A percentile compares a stretch with the other conserved stretches of the same genome.
Evolutionary conservation across 2,888 invertebrate species (phyloP).

Genomic region (Polydrusus pterygomalis): DNA sequence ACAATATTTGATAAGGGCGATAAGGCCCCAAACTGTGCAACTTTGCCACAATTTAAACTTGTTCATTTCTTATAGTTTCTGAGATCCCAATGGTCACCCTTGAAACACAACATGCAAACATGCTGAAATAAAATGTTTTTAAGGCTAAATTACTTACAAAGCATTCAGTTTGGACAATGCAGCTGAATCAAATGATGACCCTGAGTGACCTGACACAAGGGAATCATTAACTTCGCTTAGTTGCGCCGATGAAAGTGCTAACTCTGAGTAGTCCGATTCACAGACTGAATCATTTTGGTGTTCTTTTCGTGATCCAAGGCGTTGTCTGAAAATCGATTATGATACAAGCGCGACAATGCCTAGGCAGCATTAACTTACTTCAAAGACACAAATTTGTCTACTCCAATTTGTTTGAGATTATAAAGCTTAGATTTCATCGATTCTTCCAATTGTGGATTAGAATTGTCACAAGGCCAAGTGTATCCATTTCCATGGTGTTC

Average conservation of each 20-base stretch:
- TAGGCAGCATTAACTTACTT: conserved; percentile 25
- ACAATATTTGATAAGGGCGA: no score
- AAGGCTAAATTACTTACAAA: neutral
- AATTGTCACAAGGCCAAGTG: conserved; percentile 77
- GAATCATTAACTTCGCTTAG: conserved; percentile 27
- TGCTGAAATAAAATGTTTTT: no score
- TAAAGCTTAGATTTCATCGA: conserved; percentile 75
- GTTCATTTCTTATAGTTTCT: no score
- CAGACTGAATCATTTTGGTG: conserved; percentile 69
- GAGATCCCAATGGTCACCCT: no score
- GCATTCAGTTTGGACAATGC: conserved; percentile 3
- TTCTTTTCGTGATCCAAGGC: conserved; percentile 62
- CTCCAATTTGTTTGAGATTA: conserved; percentile 80
- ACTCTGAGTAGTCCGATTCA: conserved; percentile 60
- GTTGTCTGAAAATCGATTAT: conserved; percentile 44
- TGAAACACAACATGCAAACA: no score
- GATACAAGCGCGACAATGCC: no score
- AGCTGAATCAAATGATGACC: neutral
- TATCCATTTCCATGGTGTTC: conserved; percentile 86
- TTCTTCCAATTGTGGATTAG: conserved; percentile 67
- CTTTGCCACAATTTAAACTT: no score
- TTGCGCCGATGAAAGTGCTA: conserved; percentile 9
- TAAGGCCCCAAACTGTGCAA: no score
- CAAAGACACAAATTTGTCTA: conserved; percentile 75
- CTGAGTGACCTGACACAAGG: conserved; percentile 28